Evolutionary conservation across 2,113 vertebrate species (phyloP).

Genomic region (Elanus axillaris): DNA sequence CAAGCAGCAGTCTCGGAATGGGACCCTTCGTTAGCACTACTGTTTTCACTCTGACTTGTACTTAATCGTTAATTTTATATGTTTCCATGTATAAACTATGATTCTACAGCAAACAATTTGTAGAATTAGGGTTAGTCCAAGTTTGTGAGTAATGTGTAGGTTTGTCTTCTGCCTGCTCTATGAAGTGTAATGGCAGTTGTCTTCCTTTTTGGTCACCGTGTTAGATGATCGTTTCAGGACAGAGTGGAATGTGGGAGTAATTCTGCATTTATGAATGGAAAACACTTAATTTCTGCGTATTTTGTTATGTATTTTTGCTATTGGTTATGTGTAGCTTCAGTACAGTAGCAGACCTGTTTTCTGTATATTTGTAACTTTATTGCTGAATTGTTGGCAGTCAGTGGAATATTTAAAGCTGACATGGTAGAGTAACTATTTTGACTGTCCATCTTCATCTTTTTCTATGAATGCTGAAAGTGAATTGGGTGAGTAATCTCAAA

Average conservation of each 20-base stretch:
- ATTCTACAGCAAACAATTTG: background rate
- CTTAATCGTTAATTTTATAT: background rate
- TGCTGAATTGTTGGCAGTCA: background rate
- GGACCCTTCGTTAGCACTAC: background rate
- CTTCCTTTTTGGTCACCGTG: background rate
- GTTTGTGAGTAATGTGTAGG: background rate
- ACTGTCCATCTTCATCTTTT: background rate
- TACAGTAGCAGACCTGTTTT: conserved; percentile 36
- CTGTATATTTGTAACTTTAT: conserved; percentile 57
- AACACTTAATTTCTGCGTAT: conserved; percentile 26
- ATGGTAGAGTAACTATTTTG: background rate
- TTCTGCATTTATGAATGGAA: conserved; percentile 37
- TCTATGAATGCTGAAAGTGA: conserved; percentile 41
- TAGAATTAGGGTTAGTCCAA: background rate
- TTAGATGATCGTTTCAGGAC: background rate
- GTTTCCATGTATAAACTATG: background rate
- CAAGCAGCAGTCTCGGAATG: background rate
- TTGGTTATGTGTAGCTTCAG: conserved; percentile 59
- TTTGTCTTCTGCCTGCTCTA: background rate
- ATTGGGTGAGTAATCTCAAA: conserved; percentile 25
- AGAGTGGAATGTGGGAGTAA: background rate
- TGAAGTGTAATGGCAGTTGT: background rate
- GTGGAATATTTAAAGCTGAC: conserved; percentile 18
- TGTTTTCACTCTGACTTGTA: background rate
- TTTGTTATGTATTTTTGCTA: conserved; percentile 65